These are phyloP conservation scores for Apamea monoglypha DNA, from an alignment of 2,888 invertebrate genomes.

Conservation along the genomic window DNA sequence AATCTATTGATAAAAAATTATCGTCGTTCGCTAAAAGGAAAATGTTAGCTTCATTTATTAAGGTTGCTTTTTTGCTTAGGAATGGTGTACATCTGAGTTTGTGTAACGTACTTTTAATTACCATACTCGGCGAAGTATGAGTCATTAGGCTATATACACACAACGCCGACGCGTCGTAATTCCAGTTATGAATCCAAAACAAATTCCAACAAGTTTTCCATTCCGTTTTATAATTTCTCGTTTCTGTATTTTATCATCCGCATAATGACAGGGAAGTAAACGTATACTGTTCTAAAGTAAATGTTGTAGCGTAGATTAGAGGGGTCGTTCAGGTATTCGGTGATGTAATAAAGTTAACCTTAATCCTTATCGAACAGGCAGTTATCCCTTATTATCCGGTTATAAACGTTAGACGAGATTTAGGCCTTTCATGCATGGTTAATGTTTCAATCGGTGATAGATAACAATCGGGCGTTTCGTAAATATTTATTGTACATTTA, in stretches of 20 bases:
- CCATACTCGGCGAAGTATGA: constrained; percentile 59
- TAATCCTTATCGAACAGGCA: constrained; percentile 68
- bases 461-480: constrained; percentile 41
- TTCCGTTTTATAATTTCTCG: constrained; percentile 21
- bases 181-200: constrained; percentile 52
- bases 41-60: constrained; percentile 53
- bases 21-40: constrained; percentile 53
- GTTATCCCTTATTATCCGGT: constrained; percentile 65
- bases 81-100: constrained; percentile 55
- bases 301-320: constrained; percentile 52
- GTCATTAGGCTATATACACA: constrained; percentile 55
- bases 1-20: constrained; percentile 56
- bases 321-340: constrained; percentile 58
- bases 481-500: constrained; percentile 35
- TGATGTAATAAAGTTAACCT: constrained; percentile 64
- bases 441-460: constrained; percentile 59
- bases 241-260: constrained; percentile 46
- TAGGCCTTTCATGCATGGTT: constrained; percentile 58
- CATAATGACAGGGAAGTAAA: constrained; percentile 46
- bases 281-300: constrained; percentile 44
- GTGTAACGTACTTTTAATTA: constrained; percentile 68
- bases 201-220: constrained; percentile 38
- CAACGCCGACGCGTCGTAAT: constrained; percentile 4
- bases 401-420: constrained; percentile 63
- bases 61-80: constrained; percentile 47